Conservation (phyloP, 2,888 invertebrate species). For the Lampropteryx suffumata region DNA sequence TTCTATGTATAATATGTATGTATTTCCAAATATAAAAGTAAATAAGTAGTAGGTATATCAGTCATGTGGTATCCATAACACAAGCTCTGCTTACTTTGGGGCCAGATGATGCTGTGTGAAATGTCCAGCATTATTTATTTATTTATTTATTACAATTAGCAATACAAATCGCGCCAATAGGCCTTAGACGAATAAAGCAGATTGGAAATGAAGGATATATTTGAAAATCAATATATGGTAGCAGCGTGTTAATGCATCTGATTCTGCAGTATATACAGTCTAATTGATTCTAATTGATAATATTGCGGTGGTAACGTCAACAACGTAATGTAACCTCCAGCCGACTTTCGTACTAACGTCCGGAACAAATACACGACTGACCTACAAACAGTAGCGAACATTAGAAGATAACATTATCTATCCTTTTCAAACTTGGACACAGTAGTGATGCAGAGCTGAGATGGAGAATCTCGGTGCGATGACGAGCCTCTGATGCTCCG, state of each 20-base stretch:
- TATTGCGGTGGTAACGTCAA: slow-evolving; percentile 62
- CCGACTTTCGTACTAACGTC: slow-evolving; percentile 81
- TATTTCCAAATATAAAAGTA: no score
- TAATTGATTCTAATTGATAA: slow-evolving; percentile 48
- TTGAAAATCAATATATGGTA: slow-evolving; percentile 7
- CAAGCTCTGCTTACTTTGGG: no score
- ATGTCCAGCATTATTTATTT: no score
- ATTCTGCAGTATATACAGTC: slow-evolving; percentile 37
- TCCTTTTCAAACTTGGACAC: slow-evolving; percentile 60
- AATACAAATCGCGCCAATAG: no score
- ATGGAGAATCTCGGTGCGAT: slow-evolving; percentile 68
- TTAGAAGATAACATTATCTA: slow-evolving; percentile 65
- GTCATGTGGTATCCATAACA: no score
- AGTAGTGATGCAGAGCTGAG: slow-evolving; percentile 58
- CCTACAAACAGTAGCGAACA: slow-evolving; percentile 77
- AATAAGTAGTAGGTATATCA: no score
- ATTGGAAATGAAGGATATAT: no score
- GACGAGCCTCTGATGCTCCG: slow-evolving; percentile 72
- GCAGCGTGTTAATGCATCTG: slow-evolving; percentile 36
- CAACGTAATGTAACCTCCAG: slow-evolving; percentile 79
- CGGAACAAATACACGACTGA: slow-evolving; percentile 81
- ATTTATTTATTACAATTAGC: no score
- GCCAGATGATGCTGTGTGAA: no score
- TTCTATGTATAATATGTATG: no score
- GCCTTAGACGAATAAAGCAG: no score